phyloP scores from a whole-genome alignment of 2,888 invertebrate species.

The Agrotis clavis region DNA sequence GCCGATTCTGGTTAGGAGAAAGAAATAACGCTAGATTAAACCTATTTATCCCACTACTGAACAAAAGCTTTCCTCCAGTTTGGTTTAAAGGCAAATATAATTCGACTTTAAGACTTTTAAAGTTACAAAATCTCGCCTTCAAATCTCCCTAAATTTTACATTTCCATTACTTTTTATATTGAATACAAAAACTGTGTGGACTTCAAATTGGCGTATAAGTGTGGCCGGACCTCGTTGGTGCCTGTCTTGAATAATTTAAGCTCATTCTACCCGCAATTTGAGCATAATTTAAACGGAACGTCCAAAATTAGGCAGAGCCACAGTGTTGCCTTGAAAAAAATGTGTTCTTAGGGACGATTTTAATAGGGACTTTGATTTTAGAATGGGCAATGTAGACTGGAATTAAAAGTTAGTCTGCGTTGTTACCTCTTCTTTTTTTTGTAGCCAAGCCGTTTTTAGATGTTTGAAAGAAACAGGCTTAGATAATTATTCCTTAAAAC shows the following conservation, averaged over 20 bases:
- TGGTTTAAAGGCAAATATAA: constrained; percentile 12
- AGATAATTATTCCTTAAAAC: too few relatives aligned
- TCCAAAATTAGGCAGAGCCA: constrained; percentile 63
- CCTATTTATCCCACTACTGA: not conserved
- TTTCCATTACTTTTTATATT: constrained; percentile 55
- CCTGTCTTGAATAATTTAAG: constrained; percentile 74
- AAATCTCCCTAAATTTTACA: constrained; percentile 28
- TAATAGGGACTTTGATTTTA: constrained; percentile 32
- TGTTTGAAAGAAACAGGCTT: not conserved
- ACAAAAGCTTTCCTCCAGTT: not conserved
- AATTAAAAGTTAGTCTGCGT: not conserved
- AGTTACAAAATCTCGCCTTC: constrained; percentile 20
- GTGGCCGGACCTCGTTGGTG: constrained; percentile 46
- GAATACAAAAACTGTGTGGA: constrained; percentile 52
- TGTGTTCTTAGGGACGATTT: constrained; percentile 21
- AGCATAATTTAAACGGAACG: constrained; percentile 77
- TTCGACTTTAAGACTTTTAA: constrained; percentile 10
- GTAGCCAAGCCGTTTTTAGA: too few relatives aligned
- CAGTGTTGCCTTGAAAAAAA: constrained; percentile 33
- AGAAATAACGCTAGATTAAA: too few relatives aligned
- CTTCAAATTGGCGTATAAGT: constrained; percentile 64
- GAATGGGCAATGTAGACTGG: not conserved
- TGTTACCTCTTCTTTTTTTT: too few relatives aligned
- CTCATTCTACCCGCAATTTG: constrained; percentile 71
- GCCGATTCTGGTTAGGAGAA: too few relatives aligned